phyloP scores from a whole-genome alignment of 2,888 invertebrate genomes.

The Penaeus monodon region DNA sequence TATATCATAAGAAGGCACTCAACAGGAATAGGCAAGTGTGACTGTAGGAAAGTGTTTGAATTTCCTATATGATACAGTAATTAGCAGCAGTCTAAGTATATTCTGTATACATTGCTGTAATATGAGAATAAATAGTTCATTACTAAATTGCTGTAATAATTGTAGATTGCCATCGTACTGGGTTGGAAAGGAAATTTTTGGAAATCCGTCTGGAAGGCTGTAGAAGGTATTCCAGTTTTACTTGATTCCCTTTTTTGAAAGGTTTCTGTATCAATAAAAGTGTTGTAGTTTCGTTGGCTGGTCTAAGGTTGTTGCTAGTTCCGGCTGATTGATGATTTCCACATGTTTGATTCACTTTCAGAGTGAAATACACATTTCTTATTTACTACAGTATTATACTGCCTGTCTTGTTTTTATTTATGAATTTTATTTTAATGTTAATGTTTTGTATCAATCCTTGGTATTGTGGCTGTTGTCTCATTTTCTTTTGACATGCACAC shows the following conservation, averaged over 20 bases:
- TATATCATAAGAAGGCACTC: conserved; percentile 38
- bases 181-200: no score
- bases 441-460: neutral
- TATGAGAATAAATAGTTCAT: no score
- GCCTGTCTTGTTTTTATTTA: neutral
- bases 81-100: neutral
- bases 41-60: neutral
- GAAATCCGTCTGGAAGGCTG: no score
- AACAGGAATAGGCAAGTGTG: conserved; percentile 43
- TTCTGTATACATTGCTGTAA: neutral
- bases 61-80: neutral
- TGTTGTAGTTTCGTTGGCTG: no score
- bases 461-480: conserved; percentile 3
- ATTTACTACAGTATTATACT: neutral
- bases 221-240: no score
- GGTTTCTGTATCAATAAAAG: no score
- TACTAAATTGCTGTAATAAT: no score
- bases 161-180: no score
- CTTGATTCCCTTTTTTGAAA: no score
- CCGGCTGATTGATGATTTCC: no score
- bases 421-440: neutral
- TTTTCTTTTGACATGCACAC: conserved; percentile 9
- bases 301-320: no score
- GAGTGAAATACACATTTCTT: neutral
- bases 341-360: no score